phyloP scores from a whole-genome alignment of 2,797 vertebrate genomes.

The Holocentrus rufus region DNA sequence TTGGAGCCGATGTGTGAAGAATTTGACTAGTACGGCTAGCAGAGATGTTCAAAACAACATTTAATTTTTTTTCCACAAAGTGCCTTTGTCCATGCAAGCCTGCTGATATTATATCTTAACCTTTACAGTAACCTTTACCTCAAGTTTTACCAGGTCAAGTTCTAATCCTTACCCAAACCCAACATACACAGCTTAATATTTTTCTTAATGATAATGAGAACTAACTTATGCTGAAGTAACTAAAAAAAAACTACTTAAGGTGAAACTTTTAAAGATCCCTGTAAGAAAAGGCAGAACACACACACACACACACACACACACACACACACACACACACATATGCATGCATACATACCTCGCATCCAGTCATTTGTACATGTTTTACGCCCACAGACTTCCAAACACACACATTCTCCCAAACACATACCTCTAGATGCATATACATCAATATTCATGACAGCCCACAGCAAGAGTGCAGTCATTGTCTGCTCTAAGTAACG shows the following conservation, averaged over 20 bases:
- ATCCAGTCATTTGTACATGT: conserved; percentile 10
- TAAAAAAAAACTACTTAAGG: too few species aligned
- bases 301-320: not conserved
- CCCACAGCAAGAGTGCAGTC: conserved; percentile 42
- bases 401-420: conserved; percentile 3
- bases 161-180: too few species aligned
- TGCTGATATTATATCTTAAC: not conserved
- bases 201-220: too few species aligned
- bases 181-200: too few species aligned
- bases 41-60: too few species aligned
- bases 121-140: not conserved
- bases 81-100: not conserved
- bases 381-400: conserved; percentile 17
- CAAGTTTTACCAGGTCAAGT: not conserved
- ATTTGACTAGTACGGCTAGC: too few species aligned
- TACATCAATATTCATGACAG: conserved; percentile 64
- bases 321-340: conserved; percentile 10
- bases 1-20: too few species aligned
- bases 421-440: conserved; percentile 2
- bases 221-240: too few species aligned
- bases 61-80: not conserved
- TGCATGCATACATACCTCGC: not conserved
- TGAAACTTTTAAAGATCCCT: too few species aligned
- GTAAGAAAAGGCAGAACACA: too few species aligned
- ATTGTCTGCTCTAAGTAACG: conserved; percentile 43